phyloP scores from a whole-genome alignment of 2,888 invertebrate species.

The Drosophila leonis region DNA sequence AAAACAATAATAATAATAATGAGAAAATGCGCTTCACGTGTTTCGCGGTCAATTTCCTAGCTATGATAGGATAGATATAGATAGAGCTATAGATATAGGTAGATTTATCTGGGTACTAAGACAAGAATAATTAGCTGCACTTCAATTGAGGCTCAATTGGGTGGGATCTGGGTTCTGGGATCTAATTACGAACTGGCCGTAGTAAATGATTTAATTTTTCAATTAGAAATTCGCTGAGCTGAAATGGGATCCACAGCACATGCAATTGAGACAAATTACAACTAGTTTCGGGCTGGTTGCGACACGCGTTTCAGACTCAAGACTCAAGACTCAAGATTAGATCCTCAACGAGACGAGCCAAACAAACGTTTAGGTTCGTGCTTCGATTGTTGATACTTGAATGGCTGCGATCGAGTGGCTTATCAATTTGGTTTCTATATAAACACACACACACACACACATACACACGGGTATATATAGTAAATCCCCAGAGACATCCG shows the following conservation, averaged over 20 bases:
- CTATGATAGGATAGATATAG: conserved; percentile 1
- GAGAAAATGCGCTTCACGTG: conserved; percentile 45
- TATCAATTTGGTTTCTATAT: conserved; percentile 56
- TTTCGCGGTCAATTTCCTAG: conserved; percentile 46
- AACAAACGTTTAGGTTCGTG: conserved; percentile 52
- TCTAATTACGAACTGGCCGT: conserved; percentile 64
- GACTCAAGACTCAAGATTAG: conserved; percentile 48
- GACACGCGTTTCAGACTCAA: conserved; percentile 22
- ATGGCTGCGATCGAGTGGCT: conserved; percentile 42
- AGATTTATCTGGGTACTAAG: conserved; percentile 17
- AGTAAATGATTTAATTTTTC: conserved; percentile 80
- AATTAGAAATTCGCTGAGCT: conserved; percentile 67
- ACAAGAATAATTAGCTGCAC: conserved; percentile 52
- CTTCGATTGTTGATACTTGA: conserved; percentile 63
- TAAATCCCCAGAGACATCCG: conserved; percentile 30
- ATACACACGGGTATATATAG: conserved; percentile 32
- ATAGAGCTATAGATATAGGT: background rate
- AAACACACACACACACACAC: background rate
- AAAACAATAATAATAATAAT: conserved; percentile 11
- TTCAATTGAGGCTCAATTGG: conserved; percentile 71
- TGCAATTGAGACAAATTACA: conserved; percentile 75
- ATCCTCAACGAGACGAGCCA: conserved; percentile 26
- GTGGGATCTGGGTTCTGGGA: conserved; percentile 21
- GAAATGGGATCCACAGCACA: conserved; percentile 9
- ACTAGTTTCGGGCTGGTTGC: conserved; percentile 29